These are phyloP conservation scores for Saguinus midas DNA, from an alignment of 2,113 vertebrate genomes.

Conservation along the genomic window DNA sequence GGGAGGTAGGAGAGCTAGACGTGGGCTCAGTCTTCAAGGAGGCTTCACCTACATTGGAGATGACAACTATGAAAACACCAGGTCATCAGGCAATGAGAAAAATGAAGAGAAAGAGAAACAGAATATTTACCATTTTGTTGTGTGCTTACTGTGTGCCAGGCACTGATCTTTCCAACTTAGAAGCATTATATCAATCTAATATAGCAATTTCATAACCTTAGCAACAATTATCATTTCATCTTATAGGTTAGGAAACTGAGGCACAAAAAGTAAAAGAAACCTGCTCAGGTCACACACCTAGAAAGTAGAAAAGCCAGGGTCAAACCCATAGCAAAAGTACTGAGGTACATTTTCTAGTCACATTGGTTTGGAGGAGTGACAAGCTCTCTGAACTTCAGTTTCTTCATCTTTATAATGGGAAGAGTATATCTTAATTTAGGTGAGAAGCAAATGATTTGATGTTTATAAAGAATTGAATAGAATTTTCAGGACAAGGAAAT, in stretches of 20 bases:
- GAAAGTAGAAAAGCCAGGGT: not conserved
- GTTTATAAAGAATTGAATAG: not conserved
- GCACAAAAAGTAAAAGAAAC: not conserved
- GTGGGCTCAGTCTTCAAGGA: not conserved
- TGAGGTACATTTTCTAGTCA: not conserved
- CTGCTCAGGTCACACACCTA: not conserved
- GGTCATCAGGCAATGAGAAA: not conserved
- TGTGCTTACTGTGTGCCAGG: not conserved
- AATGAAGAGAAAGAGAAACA: not conserved
- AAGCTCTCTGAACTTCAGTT: not conserved
- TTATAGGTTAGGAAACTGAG: not conserved
- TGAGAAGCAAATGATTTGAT: not conserved
- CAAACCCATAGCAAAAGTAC: not conserved
- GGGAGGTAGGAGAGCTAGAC: not conserved
- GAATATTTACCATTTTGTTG: not conserved
- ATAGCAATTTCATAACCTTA: not conserved
- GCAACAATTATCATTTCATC: not conserved
- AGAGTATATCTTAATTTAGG: too few species aligned
- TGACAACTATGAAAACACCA: not conserved
- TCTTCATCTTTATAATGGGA: not conserved
- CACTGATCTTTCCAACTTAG: not conserved
- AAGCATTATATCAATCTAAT: not conserved
- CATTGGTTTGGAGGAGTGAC: not conserved
- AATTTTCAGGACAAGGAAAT: not conserved
- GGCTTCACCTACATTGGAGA: accelerated